phyloP scores from a whole-genome alignment of 2,888 invertebrate species.

The Octodonta nipae region DNA sequence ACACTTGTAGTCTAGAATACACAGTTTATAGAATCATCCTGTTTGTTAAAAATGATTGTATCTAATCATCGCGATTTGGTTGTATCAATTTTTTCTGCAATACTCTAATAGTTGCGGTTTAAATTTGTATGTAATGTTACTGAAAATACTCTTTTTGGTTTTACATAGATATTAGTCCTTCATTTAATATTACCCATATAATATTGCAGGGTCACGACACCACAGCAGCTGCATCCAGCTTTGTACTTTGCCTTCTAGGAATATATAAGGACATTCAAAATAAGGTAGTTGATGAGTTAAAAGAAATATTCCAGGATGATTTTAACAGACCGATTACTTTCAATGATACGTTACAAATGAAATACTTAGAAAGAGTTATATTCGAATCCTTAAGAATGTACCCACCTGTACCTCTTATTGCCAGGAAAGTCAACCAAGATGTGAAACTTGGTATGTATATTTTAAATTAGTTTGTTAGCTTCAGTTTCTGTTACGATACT shows the following conservation, averaged over 20 bases:
- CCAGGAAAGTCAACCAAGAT: constrained; percentile 58
- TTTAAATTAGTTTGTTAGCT: too few species aligned
- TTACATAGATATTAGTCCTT: too few species aligned
- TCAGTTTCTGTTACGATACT: too few species aligned
- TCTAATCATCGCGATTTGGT: too few species aligned
- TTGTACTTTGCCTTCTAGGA: constrained; percentile 66
- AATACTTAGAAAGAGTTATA: constrained; percentile 66
- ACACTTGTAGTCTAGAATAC: too few species aligned
- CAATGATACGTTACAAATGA: constrained; percentile 75
- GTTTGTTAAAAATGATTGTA: too few species aligned
- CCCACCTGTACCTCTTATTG: constrained; percentile 68
- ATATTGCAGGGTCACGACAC: constrained; percentile 53
- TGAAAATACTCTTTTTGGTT: too few species aligned
- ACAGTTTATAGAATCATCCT: too few species aligned
- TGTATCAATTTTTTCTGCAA: too few species aligned
- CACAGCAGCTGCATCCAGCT: constrained; percentile 69
- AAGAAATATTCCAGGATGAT: constrained; percentile 57
- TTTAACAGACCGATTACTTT: constrained; percentile 64
- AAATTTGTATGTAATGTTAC: too few species aligned
- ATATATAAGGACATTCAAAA: constrained; percentile 59
- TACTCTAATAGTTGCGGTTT: too few species aligned
- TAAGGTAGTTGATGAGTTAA: constrained; percentile 54
- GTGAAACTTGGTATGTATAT: constrained; percentile 56
- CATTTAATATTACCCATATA: not conserved
- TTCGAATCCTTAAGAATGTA: constrained; percentile 69